Conservation (phyloP, 2,113 vertebrate species). For the Macrotus californicus region DNA sequence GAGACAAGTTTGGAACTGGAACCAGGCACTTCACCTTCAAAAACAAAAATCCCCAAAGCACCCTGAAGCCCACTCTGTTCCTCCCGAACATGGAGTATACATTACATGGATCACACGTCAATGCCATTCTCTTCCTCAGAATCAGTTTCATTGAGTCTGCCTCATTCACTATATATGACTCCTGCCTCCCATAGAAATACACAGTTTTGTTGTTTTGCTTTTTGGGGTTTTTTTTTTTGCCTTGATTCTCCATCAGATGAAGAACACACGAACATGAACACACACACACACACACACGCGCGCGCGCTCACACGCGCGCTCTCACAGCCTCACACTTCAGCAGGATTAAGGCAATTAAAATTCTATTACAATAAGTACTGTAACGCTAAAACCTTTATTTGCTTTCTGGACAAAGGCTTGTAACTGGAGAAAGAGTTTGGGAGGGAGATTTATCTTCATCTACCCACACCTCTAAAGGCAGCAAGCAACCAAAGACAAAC, state of each 20-base stretch:
- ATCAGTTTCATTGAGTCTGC: slow-evolving; percentile 30
- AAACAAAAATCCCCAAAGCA: slow-evolving; percentile 35
- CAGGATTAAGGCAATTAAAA: slow-evolving; percentile 79
- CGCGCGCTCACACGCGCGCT: slow-evolving; percentile 10
- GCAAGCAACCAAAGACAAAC: slow-evolving; percentile 77
- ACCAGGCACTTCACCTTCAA: neutral
- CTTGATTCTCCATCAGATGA: neutral
- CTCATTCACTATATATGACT: neutral
- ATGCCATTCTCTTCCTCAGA: neutral
- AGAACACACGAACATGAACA: neutral
- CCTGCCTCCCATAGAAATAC: neutral
- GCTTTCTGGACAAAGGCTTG: slow-evolving; percentile 80
- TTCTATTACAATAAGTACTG: slow-evolving; percentile 77
- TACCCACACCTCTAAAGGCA: slow-evolving; percentile 78
- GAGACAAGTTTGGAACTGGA: neutral
- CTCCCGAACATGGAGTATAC: neutral
- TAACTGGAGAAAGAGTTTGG: slow-evolving; percentile 80
- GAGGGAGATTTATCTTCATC: slow-evolving; percentile 80
- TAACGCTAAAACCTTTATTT: slow-evolving; percentile 77
- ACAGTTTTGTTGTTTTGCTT: neutral
- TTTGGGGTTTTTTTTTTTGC: neutral
- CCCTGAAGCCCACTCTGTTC: neutral
- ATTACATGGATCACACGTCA: neutral
- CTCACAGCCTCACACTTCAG: slow-evolving; percentile 67
- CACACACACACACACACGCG: neutral